These are phyloP conservation scores for Malachius bipustulatus DNA, from an alignment of 2,888 invertebrate genomes.

Conservation along the genomic window DNA sequence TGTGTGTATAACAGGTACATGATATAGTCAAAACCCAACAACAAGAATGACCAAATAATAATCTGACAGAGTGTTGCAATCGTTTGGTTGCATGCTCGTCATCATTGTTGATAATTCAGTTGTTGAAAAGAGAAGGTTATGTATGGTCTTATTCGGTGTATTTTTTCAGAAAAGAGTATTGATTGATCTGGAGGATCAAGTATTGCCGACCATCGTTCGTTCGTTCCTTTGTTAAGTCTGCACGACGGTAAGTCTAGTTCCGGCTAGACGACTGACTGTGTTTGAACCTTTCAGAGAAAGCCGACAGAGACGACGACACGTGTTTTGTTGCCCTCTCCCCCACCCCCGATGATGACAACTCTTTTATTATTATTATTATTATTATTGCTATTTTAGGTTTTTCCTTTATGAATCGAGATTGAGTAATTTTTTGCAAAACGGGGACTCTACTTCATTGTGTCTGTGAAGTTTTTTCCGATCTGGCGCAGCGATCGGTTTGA, in stretches of 20 bases:
- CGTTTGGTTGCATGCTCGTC: slow-evolving; percentile 21
- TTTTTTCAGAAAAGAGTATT: slow-evolving; percentile 72
- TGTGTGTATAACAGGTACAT: no score
- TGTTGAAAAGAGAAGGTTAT: slow-evolving; percentile 16
- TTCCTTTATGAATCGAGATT: no score
- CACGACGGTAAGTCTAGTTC: slow-evolving; percentile 56
- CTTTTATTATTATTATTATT: no score
- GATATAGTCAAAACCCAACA: slow-evolving; percentile 16
- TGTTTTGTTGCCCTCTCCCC: no score
- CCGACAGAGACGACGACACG: no score
- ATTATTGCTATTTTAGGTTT: no score
- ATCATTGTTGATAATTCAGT: slow-evolving; percentile 15
- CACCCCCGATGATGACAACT: no score
- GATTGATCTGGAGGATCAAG: slow-evolving; percentile 50
- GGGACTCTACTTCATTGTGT: no score
- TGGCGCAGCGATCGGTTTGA: no score
- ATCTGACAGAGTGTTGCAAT: slow-evolving; percentile 11
- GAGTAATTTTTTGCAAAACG: no score
- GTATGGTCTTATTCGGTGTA: slow-evolving; percentile 56
- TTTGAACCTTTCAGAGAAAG: no score
- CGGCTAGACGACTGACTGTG: slow-evolving; percentile 39
- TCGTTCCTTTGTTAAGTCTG: slow-evolving; percentile 48
- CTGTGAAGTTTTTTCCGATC: no score
- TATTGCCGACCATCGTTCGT: slow-evolving; percentile 44
- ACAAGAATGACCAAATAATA: slow-evolving; percentile 12